Evolutionary conservation across 2,113 vertebrate species (phyloP).

Genomic region (Procavia capensis): DNA sequence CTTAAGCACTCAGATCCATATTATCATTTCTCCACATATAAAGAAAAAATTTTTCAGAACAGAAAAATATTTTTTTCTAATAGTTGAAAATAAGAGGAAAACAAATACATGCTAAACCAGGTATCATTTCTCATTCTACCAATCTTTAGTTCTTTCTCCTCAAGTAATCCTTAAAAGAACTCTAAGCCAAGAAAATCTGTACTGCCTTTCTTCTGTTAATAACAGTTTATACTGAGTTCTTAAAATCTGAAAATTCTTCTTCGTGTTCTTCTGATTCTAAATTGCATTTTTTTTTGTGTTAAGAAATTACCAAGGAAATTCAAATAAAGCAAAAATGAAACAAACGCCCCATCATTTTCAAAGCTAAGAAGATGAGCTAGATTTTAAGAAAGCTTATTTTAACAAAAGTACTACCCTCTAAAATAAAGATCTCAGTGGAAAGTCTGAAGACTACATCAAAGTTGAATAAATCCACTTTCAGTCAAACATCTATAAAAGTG

Average conservation of each 20-base stretch:
- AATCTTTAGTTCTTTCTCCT: neutral
- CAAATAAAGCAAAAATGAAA: slow-evolving; percentile 36
- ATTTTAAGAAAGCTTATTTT: neutral
- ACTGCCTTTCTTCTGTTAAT: neutral
- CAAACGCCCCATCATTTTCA: neutral
- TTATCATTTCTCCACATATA: slow-evolving; percentile 19
- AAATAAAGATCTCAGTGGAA: slow-evolving; percentile 5
- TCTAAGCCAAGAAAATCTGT: slow-evolving; percentile 20
- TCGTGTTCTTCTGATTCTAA: slow-evolving; percentile 23
- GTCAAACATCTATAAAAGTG: slow-evolving; percentile 39
- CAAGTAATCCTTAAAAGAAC: slow-evolving; percentile 37
- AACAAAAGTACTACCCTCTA: slow-evolving; percentile 53
- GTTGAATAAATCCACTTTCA: slow-evolving; percentile 41
- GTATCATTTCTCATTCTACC: neutral
- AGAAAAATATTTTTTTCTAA: neutral
- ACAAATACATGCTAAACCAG: neutral
- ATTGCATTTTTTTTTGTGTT: neutral
- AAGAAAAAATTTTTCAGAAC: slow-evolving; percentile 51
- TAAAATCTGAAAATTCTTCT: slow-evolving; percentile 25
- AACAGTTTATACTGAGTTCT: slow-evolving; percentile 51
- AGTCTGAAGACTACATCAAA: slow-evolving; percentile 27
- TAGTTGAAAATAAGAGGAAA: slow-evolving; percentile 41
- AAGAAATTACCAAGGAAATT: slow-evolving; percentile 21
- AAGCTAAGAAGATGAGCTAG: neutral
- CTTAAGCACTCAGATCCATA: neutral